phyloP scores from a whole-genome alignment of 1,140 invertebrate genomes.

The Dermatophagoides farinae region DNA sequence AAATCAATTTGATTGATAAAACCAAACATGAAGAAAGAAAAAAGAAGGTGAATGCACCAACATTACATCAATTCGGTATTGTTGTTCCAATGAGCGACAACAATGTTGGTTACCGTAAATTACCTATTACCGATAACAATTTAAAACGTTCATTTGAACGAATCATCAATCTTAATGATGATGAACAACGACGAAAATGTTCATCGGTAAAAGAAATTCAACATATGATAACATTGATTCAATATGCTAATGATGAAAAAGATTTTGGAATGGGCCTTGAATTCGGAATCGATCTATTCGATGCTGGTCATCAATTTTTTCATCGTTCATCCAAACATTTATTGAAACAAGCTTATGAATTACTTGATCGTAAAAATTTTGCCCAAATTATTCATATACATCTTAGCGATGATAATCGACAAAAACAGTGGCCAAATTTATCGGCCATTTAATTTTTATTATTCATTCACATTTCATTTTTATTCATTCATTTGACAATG shows the following conservation, averaged over 20 bases:
- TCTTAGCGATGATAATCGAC: constrained; percentile 11
- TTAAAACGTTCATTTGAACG: neutral
- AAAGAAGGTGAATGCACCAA: constrained; percentile 46
- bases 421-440: too few relatives aligned
- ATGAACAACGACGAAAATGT: neutral
- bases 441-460: too few relatives aligned
- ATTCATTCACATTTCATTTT: too few relatives aligned
- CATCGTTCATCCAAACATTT: constrained; percentile 41
- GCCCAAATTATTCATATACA: constrained; percentile 40
- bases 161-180: neutral
- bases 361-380: constrained; percentile 49
- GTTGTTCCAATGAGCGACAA: constrained; percentile 65
- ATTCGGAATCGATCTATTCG: constrained; percentile 62
- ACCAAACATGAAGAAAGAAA: constrained; percentile 36
- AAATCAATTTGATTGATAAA: constrained; percentile 22
- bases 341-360: constrained; percentile 50
- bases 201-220: constrained; percentile 32
- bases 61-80: constrained; percentile 65
- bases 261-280: constrained; percentile 81
- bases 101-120: constrained; percentile 52
- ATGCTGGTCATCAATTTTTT: constrained; percentile 43
- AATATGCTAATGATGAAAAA: constrained; percentile 76
- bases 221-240: constrained; percentile 51
- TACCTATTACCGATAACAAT: constrained; percentile 49
- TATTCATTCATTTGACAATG: neutral